Evolutionary conservation across 2,888 invertebrate genomes (phyloP), one percentile per base, ranked within the genome.

Genomic region (Dorcus hopei): DNA sequence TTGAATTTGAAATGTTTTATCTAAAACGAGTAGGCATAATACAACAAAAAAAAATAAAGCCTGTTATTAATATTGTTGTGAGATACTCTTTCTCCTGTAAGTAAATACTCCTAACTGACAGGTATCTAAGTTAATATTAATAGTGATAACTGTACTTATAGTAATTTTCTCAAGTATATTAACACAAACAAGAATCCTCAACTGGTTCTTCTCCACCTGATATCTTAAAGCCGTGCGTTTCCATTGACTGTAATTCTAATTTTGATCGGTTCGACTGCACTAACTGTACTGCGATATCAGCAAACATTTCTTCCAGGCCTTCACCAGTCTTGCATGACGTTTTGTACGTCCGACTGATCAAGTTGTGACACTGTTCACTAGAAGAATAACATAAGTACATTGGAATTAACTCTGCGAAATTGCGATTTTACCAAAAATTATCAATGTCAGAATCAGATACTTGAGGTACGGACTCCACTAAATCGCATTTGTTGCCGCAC

Each of bases 271-370:
- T 93, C 23, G 89, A 86, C 68, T 89, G 88, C 1, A 90, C 88
- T 60, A 94, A 77, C 67, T 91, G 91, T 58, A 83, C 82, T 8
- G 94, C 93, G 74, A 96, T 94, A 70, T 94, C 93, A 45, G 85
- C 81, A 75, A 96, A 96, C 95, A 96, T 96, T 76, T 94, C 90
- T 63, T 93, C 90, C 19, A 96, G 83, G 5, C 95, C 95, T 72
- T 87, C 87, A 2, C 92, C 91, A 51, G 88, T 89, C 78, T 91
- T 93, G 76, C 95, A 95, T 3, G 95, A 95, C 14, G 93, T 93
- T 78, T 91, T 92, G 75, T 93, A 96, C 50, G 90, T 91, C 53
- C 88, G 91, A 74, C 90, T 92, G 66, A 95, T 89, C 53, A 95
- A 82, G 76, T 92, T 92, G 77, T 94, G 95, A 76, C 95, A 95